Evolutionary conservation across 2,797 vertebrate species (phyloP).

Genomic region (Esox masquinongy): DNA sequence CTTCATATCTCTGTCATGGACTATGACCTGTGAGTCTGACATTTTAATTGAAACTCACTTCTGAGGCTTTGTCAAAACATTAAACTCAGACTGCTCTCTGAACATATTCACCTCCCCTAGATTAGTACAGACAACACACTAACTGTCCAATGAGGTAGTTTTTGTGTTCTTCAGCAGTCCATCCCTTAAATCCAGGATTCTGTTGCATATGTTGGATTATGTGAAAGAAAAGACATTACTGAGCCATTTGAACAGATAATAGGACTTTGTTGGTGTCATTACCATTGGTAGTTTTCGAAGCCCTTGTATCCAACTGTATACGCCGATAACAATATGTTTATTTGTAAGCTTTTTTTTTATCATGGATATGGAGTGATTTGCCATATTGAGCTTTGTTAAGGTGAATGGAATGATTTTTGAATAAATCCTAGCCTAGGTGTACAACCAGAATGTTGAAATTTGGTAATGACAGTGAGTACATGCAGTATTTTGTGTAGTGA

Average conservation of each 20-base stretch:
- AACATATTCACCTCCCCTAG: not conserved
- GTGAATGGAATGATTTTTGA: not conserved
- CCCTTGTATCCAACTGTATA: not conserved
- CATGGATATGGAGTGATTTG: not conserved
- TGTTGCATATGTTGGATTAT: slow-evolving; percentile 19
- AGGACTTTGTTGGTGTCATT: not conserved
- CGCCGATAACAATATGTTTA: slow-evolving; percentile 32
- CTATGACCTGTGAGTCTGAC: slow-evolving; percentile 85
- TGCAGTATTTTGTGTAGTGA: too few species aligned
- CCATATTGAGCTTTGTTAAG: not conserved
- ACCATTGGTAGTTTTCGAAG: not conserved
- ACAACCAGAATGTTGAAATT: too few species aligned
- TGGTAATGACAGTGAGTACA: too few species aligned
- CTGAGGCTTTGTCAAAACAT: not conserved
- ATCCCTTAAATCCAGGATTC: not conserved
- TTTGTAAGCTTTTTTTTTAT: not conserved
- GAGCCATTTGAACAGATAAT: not conserved
- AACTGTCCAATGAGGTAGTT: not conserved
- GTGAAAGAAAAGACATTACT: slow-evolving; percentile 13
- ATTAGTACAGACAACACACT: not conserved
- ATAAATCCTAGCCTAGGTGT: too few species aligned
- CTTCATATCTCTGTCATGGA: slow-evolving; percentile 98
- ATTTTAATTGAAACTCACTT: not conserved
- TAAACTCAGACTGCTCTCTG: not conserved
- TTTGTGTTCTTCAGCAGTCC: slow-evolving; percentile 2